Evolutionary conservation across 1,140 invertebrate genomes (phyloP), one percentile per base, ranked within the genome.

Genomic region (Frieseomelitta varia): DNA sequence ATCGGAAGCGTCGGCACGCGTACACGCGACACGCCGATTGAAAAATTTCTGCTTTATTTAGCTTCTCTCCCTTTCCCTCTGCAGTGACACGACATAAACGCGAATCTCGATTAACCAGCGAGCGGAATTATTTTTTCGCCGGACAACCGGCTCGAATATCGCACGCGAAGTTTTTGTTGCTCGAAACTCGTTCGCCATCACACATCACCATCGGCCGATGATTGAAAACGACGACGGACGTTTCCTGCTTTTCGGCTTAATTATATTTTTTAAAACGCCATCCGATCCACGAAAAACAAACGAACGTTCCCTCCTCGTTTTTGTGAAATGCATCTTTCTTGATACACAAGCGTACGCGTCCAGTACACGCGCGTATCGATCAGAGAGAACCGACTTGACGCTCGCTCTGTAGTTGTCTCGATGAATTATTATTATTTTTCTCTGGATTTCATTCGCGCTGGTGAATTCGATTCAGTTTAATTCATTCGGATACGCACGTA

Each of bases 121-220:
- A 12, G 77, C 39, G 63, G 39, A 55, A 53, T 55, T 79, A 79
- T 79, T 79, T 55, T 53, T 79, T 34, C 51, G 24, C 39, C 4
- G 51, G 27, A 14, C 21, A 12, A 8, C 39, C 39, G 4, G 39
- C 39, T 47, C 39, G 39, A 17, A 72, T 27, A 55, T 73, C 47
- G 14, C 24, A 24, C 51, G 17, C 12, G 21, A 21, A 1, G 17
- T 4, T 61, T 58, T 76, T 39, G n/a, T n/a, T 61, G 21, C 58
- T 77, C 11, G 15, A 10, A 65, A 51, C 39, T 21, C 34, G 58
- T 65, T 27, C 34, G 17, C 61, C 61, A 24, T 63, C 34, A 27
- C 34, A 0, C 74, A 39, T 27, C 56, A 27, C 10, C n/a, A 17
- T 0, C 39, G 39, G 39, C 39, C 39, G 4, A 76, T 24, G 24